Evolutionary conservation across 1,140 invertebrate species (phyloP).

Genomic region (Lepidostoma basale): DNA sequence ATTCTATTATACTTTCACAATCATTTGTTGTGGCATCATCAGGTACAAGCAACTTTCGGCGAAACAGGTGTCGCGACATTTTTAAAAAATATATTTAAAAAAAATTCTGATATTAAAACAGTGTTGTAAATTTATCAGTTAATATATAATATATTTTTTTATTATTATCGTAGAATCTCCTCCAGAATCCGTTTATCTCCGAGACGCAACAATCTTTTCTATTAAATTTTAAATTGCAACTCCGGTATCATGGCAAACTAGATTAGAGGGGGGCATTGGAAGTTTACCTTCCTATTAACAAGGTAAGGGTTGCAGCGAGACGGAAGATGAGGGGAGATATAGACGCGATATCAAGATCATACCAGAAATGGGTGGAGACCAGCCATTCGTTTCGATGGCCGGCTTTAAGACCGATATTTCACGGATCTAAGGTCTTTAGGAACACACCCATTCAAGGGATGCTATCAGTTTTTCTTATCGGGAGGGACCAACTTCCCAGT

Average conservation of each 20-base stretch:
- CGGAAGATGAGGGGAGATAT: slow-evolving; percentile 11
- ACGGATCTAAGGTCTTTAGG: background rate
- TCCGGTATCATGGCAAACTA: background rate
- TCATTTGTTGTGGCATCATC: too few species aligned
- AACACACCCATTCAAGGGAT: background rate
- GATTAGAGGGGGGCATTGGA: background rate
- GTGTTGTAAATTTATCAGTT: too few species aligned
- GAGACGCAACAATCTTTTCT: background rate
- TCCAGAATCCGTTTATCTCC: background rate
- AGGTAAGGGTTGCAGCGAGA: slow-evolving; percentile 3
- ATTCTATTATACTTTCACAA: too few species aligned
- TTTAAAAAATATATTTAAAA: too few species aligned
- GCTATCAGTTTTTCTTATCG: slow-evolving; percentile 5
- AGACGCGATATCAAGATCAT: slow-evolving; percentile 2
- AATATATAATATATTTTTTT: too few species aligned
- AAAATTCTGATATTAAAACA: too few species aligned
- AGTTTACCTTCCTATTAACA: slow-evolving; percentile 13
- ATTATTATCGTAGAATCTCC: too few species aligned
- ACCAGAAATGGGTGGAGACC: slow-evolving; percentile 39
- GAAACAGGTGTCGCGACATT: too few species aligned
- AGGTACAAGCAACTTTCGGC: too few species aligned
- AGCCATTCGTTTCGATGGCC: slow-evolving; percentile 35
- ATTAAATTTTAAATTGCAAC: slow-evolving; percentile 7
- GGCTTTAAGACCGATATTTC: slow-evolving; percentile 5
- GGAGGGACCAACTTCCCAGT: background rate